A percentile compares a stretch with the other conserved stretches of the same genome.
phyloP scores from a whole-genome alignment of 2,113 vertebrate genomes.

The Rutilus rutilus region DNA sequence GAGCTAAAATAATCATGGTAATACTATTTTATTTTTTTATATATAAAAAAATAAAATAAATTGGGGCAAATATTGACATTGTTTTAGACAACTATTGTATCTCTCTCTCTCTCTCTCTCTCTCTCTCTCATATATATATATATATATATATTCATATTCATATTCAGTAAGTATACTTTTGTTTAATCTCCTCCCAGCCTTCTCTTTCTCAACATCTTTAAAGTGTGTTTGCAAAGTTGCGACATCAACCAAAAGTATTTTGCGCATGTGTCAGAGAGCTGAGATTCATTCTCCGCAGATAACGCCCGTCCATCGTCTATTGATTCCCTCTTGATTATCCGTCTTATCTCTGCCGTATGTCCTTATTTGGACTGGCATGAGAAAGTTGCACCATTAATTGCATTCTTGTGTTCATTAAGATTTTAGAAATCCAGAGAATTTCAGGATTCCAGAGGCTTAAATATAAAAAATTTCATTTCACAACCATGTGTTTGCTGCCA shows the following conservation, averaged over 20 bases:
- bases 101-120: too few relatives aligned
- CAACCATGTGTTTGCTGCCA: not conserved
- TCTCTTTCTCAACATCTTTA: not conserved
- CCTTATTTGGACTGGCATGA: not conserved
- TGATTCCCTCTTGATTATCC: not conserved
- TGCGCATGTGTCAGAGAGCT: not conserved
- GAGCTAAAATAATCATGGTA: too few relatives aligned
- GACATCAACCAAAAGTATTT: not conserved
- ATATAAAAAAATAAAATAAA: too few relatives aligned
- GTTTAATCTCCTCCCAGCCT: not conserved
- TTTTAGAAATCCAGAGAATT: not conserved
- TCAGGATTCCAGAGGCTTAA: constrained; percentile 15
- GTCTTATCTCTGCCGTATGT: not conserved
- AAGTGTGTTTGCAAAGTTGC: not conserved
- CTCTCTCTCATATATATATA: too few relatives aligned
- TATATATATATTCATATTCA: not conserved
- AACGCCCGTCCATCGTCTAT: not conserved
- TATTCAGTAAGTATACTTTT: not conserved
- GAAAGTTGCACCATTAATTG: not conserved
- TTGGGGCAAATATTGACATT: too few relatives aligned
- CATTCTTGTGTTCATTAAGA: constrained; percentile 1
- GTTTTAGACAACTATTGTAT: too few relatives aligned
- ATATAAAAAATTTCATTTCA: not conserved
- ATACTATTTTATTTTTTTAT: too few relatives aligned
- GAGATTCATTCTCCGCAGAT: not conserved